These are phyloP conservation scores for Neodiprion pinetum DNA, from an alignment of 1,140 invertebrate species.

Conservation along the genomic window DNA sequence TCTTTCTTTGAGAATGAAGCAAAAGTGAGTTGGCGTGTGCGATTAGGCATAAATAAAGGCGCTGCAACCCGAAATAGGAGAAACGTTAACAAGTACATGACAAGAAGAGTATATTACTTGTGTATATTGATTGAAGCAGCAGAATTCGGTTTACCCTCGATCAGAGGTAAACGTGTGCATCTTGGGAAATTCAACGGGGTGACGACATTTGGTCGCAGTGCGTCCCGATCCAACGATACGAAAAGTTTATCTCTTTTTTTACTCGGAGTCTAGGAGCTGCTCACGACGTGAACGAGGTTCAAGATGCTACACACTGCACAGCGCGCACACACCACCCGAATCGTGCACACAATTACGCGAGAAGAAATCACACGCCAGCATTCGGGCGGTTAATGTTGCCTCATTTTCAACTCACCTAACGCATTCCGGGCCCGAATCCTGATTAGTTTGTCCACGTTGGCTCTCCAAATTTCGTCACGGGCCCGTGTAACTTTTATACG, in stretches of 20 bases:
- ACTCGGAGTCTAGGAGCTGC: background rate
- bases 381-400: slow-evolving; percentile 37
- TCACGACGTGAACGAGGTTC: slow-evolving; percentile 1
- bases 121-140: slow-evolving; percentile 1
- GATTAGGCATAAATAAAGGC: too few relatives aligned
- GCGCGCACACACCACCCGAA: slow-evolving; percentile 36
- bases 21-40: too few relatives aligned
- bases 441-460: slow-evolving; percentile 33
- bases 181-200: background rate
- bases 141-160: background rate
- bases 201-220: background rate
- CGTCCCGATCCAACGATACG: too few relatives aligned
- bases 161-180: background rate
- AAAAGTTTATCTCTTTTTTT: background rate
- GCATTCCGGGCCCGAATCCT: slow-evolving; percentile 56
- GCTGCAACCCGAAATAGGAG: background rate
- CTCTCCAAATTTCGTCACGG: slow-evolving; percentile 35
- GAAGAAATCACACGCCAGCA: slow-evolving; percentile 50
- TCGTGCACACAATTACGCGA: slow-evolving; percentile 46
- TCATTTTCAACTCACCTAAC: slow-evolving; percentile 53
- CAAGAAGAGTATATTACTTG: background rate
- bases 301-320: slow-evolving; percentile 7
- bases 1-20: too few relatives aligned
- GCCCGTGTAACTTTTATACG: slow-evolving; percentile 35
- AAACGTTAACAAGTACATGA: background rate